Evolutionary conservation across 2,888 invertebrate genomes (phyloP).

Genomic region (Athalia cordata): DNA sequence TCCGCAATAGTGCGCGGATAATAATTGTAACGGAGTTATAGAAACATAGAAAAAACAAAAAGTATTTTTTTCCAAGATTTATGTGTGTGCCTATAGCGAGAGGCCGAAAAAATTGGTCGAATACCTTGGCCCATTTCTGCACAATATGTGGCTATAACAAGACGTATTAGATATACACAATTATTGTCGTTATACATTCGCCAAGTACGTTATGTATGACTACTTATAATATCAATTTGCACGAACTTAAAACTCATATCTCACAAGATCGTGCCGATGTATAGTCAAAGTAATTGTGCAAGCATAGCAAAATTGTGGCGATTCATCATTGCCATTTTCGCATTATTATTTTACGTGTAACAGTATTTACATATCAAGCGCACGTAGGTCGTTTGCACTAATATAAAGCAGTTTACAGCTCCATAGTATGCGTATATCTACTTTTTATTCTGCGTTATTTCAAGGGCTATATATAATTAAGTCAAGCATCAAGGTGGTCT

Average conservation of each 20-base stretch:
- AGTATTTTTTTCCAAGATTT: too few relatives aligned
- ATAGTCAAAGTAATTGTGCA: constrained; percentile 27
- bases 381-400: not conserved
- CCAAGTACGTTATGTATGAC: not conserved
- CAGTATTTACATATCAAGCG: constrained; percentile 26
- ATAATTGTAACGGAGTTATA: not conserved
- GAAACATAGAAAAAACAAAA: not conserved
- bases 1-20: too few relatives aligned
- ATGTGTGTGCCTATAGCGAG: too few relatives aligned
- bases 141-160: not conserved
- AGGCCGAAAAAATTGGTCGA: constrained; percentile 13
- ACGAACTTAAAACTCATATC: not conserved
- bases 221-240: constrained; percentile 1
- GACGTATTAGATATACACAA: not conserved
- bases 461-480: constrained; percentile 28
- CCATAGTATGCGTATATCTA: too few relatives aligned
- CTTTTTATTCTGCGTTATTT: constrained; percentile 28
- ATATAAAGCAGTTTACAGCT: not conserved
- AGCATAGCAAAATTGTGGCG: constrained; percentile 20
- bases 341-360: constrained; percentile 26
- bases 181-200: too few relatives aligned
- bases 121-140: constrained; percentile 33
- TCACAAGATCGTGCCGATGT: not conserved
- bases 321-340: constrained; percentile 40
- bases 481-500: constrained; percentile 15